These are phyloP conservation scores for Periophthalmodon schlosseri DNA, from an alignment of 2,113 vertebrate species.

Conservation along the genomic window DNA sequence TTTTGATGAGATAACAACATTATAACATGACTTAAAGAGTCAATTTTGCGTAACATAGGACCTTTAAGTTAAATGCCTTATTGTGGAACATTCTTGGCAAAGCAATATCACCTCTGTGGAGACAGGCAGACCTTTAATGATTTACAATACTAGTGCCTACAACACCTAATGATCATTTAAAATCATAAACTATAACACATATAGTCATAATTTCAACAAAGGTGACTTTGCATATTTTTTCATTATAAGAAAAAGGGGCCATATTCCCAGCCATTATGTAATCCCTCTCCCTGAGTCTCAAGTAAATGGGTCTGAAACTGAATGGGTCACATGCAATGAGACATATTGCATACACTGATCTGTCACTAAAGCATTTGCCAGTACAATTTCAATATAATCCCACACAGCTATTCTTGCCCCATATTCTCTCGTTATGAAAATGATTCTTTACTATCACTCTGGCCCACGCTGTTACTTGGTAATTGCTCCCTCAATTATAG, in stretches of 20 bases:
- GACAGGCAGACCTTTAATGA: too few relatives aligned
- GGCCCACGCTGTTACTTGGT: constrained; percentile 8
- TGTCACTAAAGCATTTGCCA: constrained; percentile 6
- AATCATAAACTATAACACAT: too few relatives aligned
- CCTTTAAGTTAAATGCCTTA: too few relatives aligned
- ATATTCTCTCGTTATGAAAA: constrained; percentile 31
- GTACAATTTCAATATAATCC: constrained; percentile 15
- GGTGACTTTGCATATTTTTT: background rate
- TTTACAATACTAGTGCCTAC: too few relatives aligned
- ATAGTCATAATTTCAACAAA: too few relatives aligned
- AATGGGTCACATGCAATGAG: background rate
- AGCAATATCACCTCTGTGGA: too few relatives aligned
- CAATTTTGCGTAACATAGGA: too few relatives aligned
- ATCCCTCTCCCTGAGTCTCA: background rate
- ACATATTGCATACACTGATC: background rate
- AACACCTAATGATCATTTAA: too few relatives aligned
- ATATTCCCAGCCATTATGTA: background rate
- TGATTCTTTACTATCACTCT: constrained; percentile 33
- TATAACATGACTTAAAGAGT: too few relatives aligned
- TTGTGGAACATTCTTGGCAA: too few relatives aligned
- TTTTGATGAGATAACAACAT: too few relatives aligned
- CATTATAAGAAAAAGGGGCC: background rate
- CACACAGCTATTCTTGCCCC: constrained; percentile 10
- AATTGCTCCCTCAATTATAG: constrained; percentile 37
- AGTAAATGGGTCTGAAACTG: background rate